Evolutionary conservation across 1,140 invertebrate genomes (phyloP).

Genomic region (Archivesica marissinica): DNA sequence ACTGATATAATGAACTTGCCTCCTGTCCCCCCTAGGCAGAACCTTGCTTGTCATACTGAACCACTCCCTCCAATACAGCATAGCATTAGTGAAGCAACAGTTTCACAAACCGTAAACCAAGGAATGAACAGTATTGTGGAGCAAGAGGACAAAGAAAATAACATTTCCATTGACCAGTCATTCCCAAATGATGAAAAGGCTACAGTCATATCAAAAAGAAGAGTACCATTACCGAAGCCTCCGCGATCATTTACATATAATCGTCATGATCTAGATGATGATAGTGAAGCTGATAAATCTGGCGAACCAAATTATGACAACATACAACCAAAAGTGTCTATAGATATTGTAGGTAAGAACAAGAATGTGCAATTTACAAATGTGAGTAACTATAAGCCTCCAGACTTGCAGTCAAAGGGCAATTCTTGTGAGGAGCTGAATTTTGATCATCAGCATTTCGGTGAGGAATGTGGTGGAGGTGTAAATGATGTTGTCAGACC

Average conservation of each 20-base stretch:
- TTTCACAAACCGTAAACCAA: not conserved
- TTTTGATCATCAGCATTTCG: constrained; percentile 40
- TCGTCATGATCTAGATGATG: constrained; percentile 26
- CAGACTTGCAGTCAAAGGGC: not conserved
- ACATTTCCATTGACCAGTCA: not conserved
- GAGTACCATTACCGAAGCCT: constrained; percentile 38
- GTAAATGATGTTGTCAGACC: not conserved
- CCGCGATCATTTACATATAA: constrained; percentile 53
- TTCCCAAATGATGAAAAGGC: not conserved
- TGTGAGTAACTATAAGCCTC: not conserved
- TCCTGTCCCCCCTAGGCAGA: constrained; percentile 44
- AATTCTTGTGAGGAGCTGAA: constrained; percentile 13
- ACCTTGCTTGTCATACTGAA: constrained; percentile 11
- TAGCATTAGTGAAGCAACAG: constrained; percentile 10
- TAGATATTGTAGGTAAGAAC: not conserved
- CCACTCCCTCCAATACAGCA: constrained; percentile 53
- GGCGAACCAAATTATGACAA: not conserved
- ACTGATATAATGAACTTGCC: constrained; percentile 33
- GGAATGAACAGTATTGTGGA: not conserved
- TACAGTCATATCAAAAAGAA: not conserved
- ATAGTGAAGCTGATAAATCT: not conserved
- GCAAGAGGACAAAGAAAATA: not conserved
- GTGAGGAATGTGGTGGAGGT: not conserved
- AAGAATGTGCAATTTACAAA: constrained; percentile 58
- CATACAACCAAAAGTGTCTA: constrained; percentile 15